phyloP scores from a whole-genome alignment of 2,113 vertebrate genomes.

The Oreochromis niloticus region DNA sequence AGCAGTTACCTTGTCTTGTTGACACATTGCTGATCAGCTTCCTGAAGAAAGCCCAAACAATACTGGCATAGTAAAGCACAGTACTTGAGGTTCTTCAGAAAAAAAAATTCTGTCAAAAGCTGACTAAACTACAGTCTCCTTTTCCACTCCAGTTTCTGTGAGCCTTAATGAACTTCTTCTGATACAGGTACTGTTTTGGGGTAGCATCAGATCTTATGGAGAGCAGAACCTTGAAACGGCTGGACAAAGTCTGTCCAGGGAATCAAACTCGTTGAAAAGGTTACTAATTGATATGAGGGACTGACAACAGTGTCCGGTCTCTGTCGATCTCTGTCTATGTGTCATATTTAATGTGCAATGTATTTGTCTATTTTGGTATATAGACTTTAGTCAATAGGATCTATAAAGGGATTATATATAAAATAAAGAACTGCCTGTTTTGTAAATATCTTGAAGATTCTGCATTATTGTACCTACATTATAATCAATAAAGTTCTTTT shows the following conservation, averaged over 20 bases:
- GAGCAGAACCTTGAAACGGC: not conserved
- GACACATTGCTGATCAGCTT: not conserved
- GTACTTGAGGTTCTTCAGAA: accelerated
- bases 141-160: not conserved
- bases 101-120: not conserved
- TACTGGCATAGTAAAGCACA: not conserved
- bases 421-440: not conserved
- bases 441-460: not conserved
- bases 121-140: not conserved
- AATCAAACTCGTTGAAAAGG: not conserved
- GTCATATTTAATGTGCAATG: not conserved
- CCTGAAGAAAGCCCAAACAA: not conserved
- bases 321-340: not conserved
- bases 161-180: not conserved
- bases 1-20: not conserved
- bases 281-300: not conserved
- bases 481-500: not conserved
- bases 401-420: not conserved
- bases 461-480: not conserved
- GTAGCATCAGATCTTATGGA: not conserved
- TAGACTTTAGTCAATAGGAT: not conserved
- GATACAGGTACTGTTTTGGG: not conserved
- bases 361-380: not conserved
- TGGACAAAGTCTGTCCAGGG: not conserved
- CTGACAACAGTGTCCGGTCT: not conserved